These are phyloP conservation scores for Marmota flaviventris DNA, from an alignment of 2,113 vertebrate species.

Conservation along the genomic window DNA sequence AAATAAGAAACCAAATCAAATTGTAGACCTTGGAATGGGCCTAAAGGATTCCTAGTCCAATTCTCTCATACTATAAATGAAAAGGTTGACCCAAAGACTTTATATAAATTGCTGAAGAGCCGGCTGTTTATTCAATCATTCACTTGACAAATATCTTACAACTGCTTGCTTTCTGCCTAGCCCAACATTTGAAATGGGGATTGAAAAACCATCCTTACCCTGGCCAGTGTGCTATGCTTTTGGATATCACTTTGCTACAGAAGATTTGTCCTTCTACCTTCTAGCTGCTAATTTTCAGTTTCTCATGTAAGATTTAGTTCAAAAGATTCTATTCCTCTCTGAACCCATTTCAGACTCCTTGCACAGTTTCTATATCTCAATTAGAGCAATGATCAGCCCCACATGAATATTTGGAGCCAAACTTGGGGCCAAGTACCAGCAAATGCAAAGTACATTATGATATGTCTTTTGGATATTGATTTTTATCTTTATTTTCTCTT, in stretches of 20 bases:
- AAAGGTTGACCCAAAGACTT: constrained; percentile 15
- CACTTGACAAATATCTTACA: not conserved
- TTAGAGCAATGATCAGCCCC: not conserved
- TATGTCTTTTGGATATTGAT: not conserved
- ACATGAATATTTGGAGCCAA: not conserved
- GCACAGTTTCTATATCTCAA: not conserved
- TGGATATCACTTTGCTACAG: not conserved
- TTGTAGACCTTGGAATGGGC: not conserved
- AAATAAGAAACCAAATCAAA: not conserved
- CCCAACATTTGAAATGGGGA: not conserved
- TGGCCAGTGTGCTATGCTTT: not conserved
- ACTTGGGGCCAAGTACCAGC: not conserved
- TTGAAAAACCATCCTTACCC: not conserved
- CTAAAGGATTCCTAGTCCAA: not conserved
- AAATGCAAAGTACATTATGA: not conserved
- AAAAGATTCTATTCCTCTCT: not conserved
- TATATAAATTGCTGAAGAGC: not conserved
- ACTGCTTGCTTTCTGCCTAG: not conserved
- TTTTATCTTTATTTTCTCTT: not conserved
- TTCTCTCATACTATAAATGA: not conserved
- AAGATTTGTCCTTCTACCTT: not conserved
- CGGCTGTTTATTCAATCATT: not conserved
- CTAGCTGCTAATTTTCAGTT: not conserved
- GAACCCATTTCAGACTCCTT: not conserved
- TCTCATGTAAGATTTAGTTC: not conserved